A percentile compares a stretch with the other conserved stretches of the same genome.
These are phyloP conservation scores for Euleptes europaea DNA, from an alignment of 2,113 vertebrate genomes.

Conservation along the genomic window DNA sequence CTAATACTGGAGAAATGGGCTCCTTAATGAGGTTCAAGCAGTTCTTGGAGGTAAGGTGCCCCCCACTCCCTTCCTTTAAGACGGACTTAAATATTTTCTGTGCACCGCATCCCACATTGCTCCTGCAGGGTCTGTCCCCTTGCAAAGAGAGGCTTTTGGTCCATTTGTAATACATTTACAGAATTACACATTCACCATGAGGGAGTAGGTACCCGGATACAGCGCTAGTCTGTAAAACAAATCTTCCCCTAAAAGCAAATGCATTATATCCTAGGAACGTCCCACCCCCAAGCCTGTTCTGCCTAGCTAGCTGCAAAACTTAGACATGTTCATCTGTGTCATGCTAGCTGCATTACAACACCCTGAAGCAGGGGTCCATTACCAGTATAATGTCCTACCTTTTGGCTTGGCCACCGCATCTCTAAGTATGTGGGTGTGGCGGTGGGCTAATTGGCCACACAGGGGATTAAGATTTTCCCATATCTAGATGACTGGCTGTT, in stretches of 20 bases:
- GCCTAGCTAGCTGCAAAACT: not conserved
- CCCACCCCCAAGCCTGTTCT: no score
- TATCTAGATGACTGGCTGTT: no score
- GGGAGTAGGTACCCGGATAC: not conserved
- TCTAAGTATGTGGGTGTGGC: no score
- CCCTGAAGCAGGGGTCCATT: no score
- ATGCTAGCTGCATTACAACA: not conserved
- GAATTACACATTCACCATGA: no score
- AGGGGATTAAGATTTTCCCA: no score
- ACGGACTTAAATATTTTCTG: not conserved
- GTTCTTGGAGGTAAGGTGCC: constrained; percentile 81
- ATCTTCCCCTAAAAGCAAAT: no score
- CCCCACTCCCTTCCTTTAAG: not conserved
- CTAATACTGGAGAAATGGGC: constrained; percentile 80
- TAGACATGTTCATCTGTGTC: not conserved
- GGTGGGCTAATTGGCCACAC: no score
- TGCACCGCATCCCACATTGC: not conserved
- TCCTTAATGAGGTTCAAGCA: constrained; percentile 81
- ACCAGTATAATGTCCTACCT: no score
- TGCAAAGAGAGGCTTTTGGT: not conserved
- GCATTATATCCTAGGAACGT: not conserved
- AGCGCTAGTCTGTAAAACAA: not conserved
- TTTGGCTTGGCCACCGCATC: no score
- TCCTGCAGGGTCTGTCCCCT: not conserved
- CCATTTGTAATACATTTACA: no score